Base-by-base conservation (phyloP, 2,888 invertebrate species). In the Temnothorax unifasciatus region DNA sequence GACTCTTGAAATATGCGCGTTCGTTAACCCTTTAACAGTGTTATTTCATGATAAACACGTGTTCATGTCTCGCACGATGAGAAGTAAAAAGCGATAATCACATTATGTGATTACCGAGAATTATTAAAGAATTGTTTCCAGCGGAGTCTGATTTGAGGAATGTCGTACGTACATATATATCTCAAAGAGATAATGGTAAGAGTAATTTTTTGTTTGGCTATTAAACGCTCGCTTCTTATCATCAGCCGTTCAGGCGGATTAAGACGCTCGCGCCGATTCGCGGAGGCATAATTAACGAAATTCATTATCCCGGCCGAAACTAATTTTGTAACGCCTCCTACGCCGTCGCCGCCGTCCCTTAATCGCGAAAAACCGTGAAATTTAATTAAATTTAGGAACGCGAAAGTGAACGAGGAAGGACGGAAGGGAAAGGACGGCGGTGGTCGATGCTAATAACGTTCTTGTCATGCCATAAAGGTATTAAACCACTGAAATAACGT, bases 351-450 rank as follows among this genome's bases (percentile, higher is more conserved):
- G 91, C 90, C 92, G 92, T 93, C 93, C 93, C 92, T 94, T 94
- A 94, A 94, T 94, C 94, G 94, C 92, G 94, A 94, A 94, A 94
- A 94, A 94, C 94, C 93, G 93, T 94, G 93, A 94, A 94, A 94
- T 94, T 94, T 94, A 94, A 94, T 94, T 94, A 94, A 94, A 94
- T 94, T 94, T 94, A 93, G 94, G 93, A 94, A 93, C 92, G 92
- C 92, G 92, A 93, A 92, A 93, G 92, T 91, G 93, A 93, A 93
- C 92, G 92, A 92, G 92, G 89, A 86, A 86, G 91, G 89, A 89
- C 83, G 86, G 88, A 87, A 84, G 87, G 88, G 86, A 86, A 87
- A 86, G 90, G 85, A 87, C 84, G 89, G 76, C 86, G 92, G 91
- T 90, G 92, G 90, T 93, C 93, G 92, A 91, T 92, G 92, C 93